Evolutionary conservation across 1,140 invertebrate genomes (phyloP).

Genomic region (silkworm (Bombyx mori)): ASM3026992v2 NC_085115.1:10531501-10532000

Average conservation of each 20-base stretch:
- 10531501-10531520: conserved; percentile 5
- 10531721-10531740: conserved; percentile 20
- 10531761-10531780: conserved; percentile 32
- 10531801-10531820: too few relatives aligned
- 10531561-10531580: conserved; percentile 21
- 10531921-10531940: too few relatives aligned
- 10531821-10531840: too few relatives aligned
- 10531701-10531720: not conserved
- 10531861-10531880: too few relatives aligned
- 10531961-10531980: too few relatives aligned
- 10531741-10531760: conserved; percentile 30
- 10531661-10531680: conserved; percentile 39
- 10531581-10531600: conserved; percentile 4
- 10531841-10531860: too few relatives aligned
- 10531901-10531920: too few relatives aligned
- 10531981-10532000: too few relatives aligned
- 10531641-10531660: conserved; percentile 46
- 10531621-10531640: conserved; percentile 41
- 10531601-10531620: conserved; percentile 37
- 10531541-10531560: conserved; percentile 9
- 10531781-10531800: conserved; percentile 31
- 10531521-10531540: conserved; percentile 10
- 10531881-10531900: too few relatives aligned
- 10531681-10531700: conserved; percentile 22
- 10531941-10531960: too few relatives aligned